Evolutionary conservation across 2,888 invertebrate genomes (phyloP).

Genomic region (Brachynemurus nebulosus): DNA sequence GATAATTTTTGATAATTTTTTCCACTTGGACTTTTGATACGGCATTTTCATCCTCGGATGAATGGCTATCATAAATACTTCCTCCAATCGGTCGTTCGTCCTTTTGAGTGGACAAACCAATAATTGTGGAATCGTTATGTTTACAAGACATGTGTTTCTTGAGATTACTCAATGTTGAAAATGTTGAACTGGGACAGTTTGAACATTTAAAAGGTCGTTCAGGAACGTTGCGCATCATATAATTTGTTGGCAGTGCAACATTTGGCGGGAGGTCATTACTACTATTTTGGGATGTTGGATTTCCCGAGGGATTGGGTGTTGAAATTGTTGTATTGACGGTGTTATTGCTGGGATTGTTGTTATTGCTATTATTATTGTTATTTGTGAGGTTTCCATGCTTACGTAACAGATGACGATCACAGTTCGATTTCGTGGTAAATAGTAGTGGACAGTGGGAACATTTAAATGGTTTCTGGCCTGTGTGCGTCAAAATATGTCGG

Average conservation of each 20-base stretch:
- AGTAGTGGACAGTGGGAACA: constrained; percentile 85
- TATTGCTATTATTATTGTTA: constrained; percentile 28
- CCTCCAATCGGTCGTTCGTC: constrained; percentile 25
- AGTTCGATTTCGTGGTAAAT: constrained; percentile 95
- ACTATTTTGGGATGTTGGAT: constrained; percentile 26
- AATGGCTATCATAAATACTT: constrained; percentile 29
- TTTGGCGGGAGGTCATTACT: constrained; percentile 11
- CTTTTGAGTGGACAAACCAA: constrained; percentile 25
- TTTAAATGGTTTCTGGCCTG: constrained; percentile 92
- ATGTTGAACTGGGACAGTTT: constrained; percentile 69
- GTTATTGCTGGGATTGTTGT: constrained; percentile 31
- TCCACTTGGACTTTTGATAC: constrained; percentile 23
- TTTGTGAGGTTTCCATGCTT: constrained; percentile 57
- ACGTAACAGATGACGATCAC: constrained; percentile 82
- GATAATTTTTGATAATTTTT: constrained; percentile 21
- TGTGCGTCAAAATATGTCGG: constrained; percentile 91
- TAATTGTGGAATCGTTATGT: constrained; percentile 40
- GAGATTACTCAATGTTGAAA: constrained; percentile 63
- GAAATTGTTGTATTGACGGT: constrained; percentile 18
- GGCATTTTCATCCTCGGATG: constrained; percentile 33
- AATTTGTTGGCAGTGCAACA: constrained; percentile 27
- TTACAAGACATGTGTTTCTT: constrained; percentile 64
- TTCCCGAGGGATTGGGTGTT: constrained; percentile 29
- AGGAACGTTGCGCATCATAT: constrained; percentile 50
- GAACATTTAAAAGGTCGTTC: constrained; percentile 69